A percentile compares a stretch with the other conserved stretches of the same genome.
phyloP scores from a whole-genome alignment of 2,888 invertebrate species.

The Achlya flavicornis region DNA sequence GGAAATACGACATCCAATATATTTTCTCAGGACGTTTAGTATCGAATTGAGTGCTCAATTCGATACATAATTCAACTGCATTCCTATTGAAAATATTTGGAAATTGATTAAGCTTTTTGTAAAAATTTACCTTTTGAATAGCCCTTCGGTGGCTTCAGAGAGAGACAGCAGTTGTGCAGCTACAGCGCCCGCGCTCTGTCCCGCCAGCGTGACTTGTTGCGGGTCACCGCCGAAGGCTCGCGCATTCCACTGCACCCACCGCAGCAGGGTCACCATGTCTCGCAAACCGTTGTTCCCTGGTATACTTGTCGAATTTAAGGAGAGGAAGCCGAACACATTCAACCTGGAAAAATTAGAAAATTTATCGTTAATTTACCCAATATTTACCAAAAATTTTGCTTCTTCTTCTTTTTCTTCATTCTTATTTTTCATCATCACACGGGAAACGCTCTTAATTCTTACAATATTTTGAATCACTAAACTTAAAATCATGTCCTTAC shows the following conservation, averaged over 20 bases:
- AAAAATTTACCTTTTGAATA: constrained; percentile 58
- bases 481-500: constrained; percentile 37
- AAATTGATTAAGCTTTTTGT: neutral
- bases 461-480: neutral
- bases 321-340: constrained; percentile 74
- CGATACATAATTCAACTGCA: too few relatives aligned
- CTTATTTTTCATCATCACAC: too few relatives aligned
- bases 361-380: neutral
- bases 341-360: constrained; percentile 51
- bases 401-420: too few relatives aligned
- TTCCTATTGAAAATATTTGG: too few relatives aligned
- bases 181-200: constrained; percentile 73
- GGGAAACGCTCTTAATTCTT: neutral
- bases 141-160: constrained; percentile 57
- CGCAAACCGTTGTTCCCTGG: constrained; percentile 79
- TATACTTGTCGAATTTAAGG: constrained; percentile 57
- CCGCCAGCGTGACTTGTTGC: constrained; percentile 65
- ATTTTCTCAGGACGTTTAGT: too few relatives aligned
- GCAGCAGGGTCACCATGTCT: constrained; percentile 68
- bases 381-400: too few relatives aligned
- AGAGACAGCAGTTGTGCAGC: constrained; percentile 64
- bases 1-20: too few relatives aligned
- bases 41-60: too few relatives aligned
- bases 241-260: constrained; percentile 71
- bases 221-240: constrained; percentile 70